phyloP scores from a whole-genome alignment of 1,140 invertebrate species.

The Geopemphigus sp. region DNA sequence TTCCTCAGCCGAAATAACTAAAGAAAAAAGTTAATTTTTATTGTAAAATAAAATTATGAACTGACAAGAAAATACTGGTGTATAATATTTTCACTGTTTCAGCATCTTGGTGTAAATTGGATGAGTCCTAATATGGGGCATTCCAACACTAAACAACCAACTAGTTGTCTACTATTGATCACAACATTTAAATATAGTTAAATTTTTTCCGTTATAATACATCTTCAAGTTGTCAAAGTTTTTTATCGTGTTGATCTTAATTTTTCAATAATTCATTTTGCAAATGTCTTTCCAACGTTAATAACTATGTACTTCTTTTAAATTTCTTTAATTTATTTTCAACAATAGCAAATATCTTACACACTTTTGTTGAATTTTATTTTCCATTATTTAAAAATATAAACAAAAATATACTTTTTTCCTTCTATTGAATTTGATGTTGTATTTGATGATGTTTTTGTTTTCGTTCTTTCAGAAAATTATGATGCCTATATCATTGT shows the following conservation, averaged over 20 bases:
- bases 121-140: constrained; percentile 44
- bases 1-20: constrained; percentile 37
- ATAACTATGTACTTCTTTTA: not conserved
- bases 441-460: constrained; percentile 4
- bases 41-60: constrained; percentile 28
- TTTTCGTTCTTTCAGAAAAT: constrained; percentile 80
- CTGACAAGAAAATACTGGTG: constrained; percentile 42
- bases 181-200: constrained; percentile 15
- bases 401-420: constrained; percentile 50
- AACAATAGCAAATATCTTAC: not conserved
- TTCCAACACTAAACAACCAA: constrained; percentile 43
- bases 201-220: not conserved
- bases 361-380: not conserved
- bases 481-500: constrained; percentile 99
- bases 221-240: not conserved
- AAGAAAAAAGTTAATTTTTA: constrained; percentile 26
- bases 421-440: not conserved
- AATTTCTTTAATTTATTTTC: constrained; percentile 11
- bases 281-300: not conserved
- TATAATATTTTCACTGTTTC: constrained; percentile 49
- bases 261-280: not conserved
- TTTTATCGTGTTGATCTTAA: not conserved
- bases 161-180: constrained; percentile 41
- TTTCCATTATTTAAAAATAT: not conserved
- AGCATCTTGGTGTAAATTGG: constrained; percentile 41